phyloP scores from a whole-genome alignment of 1,140 invertebrate genomes.

The Eumaeus atala region DNA sequence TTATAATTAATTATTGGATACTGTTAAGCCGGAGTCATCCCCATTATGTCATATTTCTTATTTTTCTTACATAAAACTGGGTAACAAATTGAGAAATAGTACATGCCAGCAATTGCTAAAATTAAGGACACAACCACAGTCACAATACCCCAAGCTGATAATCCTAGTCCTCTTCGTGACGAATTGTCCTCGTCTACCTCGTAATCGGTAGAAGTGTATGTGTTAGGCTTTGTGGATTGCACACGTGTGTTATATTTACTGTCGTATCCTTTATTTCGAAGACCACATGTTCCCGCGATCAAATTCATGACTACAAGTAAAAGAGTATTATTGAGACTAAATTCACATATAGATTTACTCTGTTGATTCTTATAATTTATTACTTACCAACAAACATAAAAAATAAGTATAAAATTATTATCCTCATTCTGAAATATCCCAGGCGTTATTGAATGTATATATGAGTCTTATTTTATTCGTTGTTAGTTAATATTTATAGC shows the following conservation, averaged over 20 bases:
- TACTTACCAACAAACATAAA: background rate
- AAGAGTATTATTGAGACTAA: conserved; percentile 7
- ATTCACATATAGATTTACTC: background rate
- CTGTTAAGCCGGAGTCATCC: conserved; percentile 67
- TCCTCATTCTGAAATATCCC: background rate
- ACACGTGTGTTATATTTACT: conserved; percentile 31
- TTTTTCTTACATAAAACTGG: conserved; percentile 76
- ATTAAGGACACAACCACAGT: conserved; percentile 72
- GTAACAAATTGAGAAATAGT: conserved; percentile 78
- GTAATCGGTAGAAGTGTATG: conserved; percentile 26
- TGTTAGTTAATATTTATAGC: background rate
- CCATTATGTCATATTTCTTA: conserved; percentile 77
- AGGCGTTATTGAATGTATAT: background rate
- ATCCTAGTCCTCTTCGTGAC: conserved; percentile 57
- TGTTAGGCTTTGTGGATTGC: conserved; percentile 30
- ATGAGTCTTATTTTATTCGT: too few species aligned
- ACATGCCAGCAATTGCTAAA: conserved; percentile 72
- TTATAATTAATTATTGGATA: background rate
- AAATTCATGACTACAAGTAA: conserved; percentile 45
- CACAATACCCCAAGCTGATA: conserved; percentile 78
- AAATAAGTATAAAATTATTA: background rate
- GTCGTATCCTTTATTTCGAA: conserved; percentile 30
- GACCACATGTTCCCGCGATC: conserved; percentile 32
- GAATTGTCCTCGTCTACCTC: conserved; percentile 19
- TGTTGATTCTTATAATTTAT: background rate